Evolutionary conservation across 2,113 vertebrate species (phyloP).

Genomic region (Bubo scandiacus): DNA sequence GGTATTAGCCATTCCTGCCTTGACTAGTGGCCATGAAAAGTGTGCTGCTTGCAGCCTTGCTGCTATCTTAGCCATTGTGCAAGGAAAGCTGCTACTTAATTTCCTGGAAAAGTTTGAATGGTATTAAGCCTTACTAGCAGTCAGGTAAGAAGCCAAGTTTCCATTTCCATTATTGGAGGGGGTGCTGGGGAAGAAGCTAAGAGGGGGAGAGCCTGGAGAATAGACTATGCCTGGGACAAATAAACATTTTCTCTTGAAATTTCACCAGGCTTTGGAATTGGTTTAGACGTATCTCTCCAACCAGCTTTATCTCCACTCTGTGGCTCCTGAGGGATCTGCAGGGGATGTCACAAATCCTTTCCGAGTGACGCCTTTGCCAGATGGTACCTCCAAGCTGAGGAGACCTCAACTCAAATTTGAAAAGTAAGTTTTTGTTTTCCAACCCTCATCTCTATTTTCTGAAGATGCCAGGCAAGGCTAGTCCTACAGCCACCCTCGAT

Average conservation of each 20-base stretch:
- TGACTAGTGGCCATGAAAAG: not conserved
- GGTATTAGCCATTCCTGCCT: not conserved
- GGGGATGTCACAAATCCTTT: constrained; percentile 65
- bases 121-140: not conserved
- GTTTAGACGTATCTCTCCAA: not conserved
- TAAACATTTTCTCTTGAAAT: not conserved
- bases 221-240: not conserved
- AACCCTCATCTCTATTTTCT: not conserved
- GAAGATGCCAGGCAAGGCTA: not conserved
- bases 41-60: not conserved
- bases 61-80: not conserved
- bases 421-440: constrained; percentile 72
- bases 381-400: constrained; percentile 68
- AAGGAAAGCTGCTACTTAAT: not conserved
- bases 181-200: not conserved
- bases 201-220: not conserved
- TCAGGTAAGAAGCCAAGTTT: not conserved
- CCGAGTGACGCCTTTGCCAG: constrained; percentile 76
- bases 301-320: not conserved
- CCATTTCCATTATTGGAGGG: not conserved
- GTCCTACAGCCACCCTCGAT: not conserved
- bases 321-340: constrained; percentile 67
- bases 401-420: constrained; percentile 78
- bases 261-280: not conserved
- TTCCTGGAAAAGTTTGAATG: not conserved